Evolutionary conservation across 2,888 invertebrate species (phyloP), one percentile per base, ranked within the genome.

Genomic region (Andrena hattorfiana): DNA sequence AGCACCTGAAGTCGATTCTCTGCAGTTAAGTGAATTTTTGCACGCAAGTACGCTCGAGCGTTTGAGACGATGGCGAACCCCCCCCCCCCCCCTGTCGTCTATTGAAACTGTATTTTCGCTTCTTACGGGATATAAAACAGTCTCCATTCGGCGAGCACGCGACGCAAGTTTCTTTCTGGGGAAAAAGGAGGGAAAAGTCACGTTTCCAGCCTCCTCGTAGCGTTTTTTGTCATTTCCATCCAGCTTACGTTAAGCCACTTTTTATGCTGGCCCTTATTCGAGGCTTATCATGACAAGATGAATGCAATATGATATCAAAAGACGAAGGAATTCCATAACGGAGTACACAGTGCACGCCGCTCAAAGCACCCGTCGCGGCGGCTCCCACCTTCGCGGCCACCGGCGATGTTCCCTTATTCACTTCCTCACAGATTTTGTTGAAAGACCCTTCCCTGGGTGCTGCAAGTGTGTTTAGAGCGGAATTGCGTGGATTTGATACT

Each of bases 221-320:
- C 73, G 71, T 71, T 84, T 80, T 84, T 78, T 85, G 87, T 86
- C 87, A 86, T 86, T 87, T 86, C 77, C 81, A 87, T 87, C 87
- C 87, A 83, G 87, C 85, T 87, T 87, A 87, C 64, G 83, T 77
- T 86, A 83, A 87, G 81, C 81, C 83, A 87, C 81, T 86, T 87
- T 87, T 86, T 86, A 87, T 85, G 72, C 80, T 69, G 30, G 67
- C 77, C 80, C 78, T 86, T 87, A 86, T 83, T 86, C 83, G 59
- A 72, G 83, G 85, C 85, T 87, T 87, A 87, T 75, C 79, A 76
- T 80, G 87, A 87, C 85, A 81, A 78, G 81, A 87, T 87, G 85
- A 87, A 87, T 74, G 84, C 77, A 85, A 86, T 87, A 86, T 87
- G 75, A 87, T 83, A 87, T 85, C 81, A 79, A 75, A 73, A 81